Evolutionary conservation across 2,113 vertebrate species (phyloP), one percentile per base, ranked within the genome.

Genomic region (Eleginops maclovinus): DNA sequence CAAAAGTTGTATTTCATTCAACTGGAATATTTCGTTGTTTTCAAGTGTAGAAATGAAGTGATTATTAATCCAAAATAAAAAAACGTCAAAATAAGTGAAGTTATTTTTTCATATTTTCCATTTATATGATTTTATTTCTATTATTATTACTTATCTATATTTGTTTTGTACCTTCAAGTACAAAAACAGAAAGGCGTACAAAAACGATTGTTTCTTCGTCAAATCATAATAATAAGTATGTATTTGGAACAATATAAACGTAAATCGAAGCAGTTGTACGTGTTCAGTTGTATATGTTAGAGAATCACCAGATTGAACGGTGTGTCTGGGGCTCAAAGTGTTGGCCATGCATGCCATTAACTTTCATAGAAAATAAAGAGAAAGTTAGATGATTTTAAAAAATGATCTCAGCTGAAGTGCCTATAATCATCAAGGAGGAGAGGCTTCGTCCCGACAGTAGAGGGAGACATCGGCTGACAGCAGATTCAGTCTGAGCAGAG

Each of bases 381-480:
- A 43, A 54, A 24, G 19, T 21, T 47, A 36, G 28, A 51, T 14
- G 26, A 14, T 65, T 13, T 1, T 1, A 13, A 50, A 6, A 21
- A 10, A 19, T n/a, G 3, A 11, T 7, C 14, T 19, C 15, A 36
- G 22, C 40, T 21, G 22, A 10, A 47, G 0, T 21, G 8, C 50
- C 1, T 19, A 7, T 3, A 49, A 8, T 55, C 6, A 49, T 31
- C 9, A 5, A 16, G 12, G 15, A 17, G 47, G 24, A 44, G 13
- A n/a, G 3, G n/a, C 0, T 21, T 51, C 36, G 41, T 36, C 16
- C 66, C n/a, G 28, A 59, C 88, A 84, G 72, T 47, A 90, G 85
- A 81, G 87, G 85, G 87, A 77, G 61, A 87, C 74, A 77, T 10
- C 64, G 46, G 65, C 71, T 70, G 40, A 69, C 49, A 40, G 50